Conservation (phyloP, 2,797 vertebrate genomes). For the Leucoraja ocellata region DNA sequence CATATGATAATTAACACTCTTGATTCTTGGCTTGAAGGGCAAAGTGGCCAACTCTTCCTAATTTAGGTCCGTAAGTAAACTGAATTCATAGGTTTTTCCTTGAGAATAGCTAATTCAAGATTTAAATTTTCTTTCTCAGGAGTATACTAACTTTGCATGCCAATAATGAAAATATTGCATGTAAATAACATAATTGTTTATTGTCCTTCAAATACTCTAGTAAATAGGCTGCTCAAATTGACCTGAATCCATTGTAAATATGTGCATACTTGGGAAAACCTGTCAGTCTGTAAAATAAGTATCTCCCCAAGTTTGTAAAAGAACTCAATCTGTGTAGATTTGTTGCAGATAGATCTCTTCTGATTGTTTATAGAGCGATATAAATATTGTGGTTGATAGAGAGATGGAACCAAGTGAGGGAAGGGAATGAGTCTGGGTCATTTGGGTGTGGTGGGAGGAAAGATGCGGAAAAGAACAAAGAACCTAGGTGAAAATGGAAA, state of each 20-base stretch:
- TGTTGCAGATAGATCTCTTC: neutral
- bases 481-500: too few species aligned
- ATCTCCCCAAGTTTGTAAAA: neutral
- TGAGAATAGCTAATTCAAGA: neutral
- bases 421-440: too few species aligned
- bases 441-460: too few species aligned
- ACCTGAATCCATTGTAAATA: neutral
- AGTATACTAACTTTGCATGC: neutral
- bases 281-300: neutral
- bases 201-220: neutral
- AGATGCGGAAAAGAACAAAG: too few species aligned
- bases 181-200: neutral
- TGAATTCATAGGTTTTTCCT: neutral
- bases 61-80: neutral
- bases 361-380: neutral
- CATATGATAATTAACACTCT: too few species aligned
- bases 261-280: neutral
- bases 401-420: neutral
- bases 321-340: neutral
- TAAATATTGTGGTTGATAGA: conserved; percentile 4
- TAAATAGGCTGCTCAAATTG: neutral
- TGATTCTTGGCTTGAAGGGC: too few species aligned
- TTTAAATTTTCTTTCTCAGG: neutral
- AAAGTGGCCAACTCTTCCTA: too few species aligned
- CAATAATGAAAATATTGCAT: neutral